Evolutionary conservation across 1,140 invertebrate species (phyloP).

Genomic region (Philopotamus ludificatus): DNA sequence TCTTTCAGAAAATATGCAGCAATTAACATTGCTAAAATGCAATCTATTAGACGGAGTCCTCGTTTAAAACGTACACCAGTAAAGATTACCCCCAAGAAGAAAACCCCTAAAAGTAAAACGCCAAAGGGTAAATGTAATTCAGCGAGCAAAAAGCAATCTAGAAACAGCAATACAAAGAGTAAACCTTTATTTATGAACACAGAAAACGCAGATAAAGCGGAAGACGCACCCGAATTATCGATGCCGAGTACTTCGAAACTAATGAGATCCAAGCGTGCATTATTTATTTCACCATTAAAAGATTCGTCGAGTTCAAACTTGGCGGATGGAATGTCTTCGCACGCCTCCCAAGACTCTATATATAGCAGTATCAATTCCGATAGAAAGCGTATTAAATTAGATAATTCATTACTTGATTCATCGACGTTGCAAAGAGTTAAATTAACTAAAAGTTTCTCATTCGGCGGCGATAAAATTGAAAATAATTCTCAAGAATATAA

Average conservation of each 20-base stretch:
- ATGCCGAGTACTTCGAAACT: conserved; percentile 48
- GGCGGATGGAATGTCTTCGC: neutral
- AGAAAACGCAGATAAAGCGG: conserved; percentile 46
- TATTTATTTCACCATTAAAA: conserved; percentile 57
- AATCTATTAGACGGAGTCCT: conserved; percentile 50
- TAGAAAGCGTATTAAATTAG: conserved; percentile 32
- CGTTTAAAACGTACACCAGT: conserved; percentile 49
- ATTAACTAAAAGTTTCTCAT: conserved; percentile 61
- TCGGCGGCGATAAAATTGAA: conserved; percentile 51
- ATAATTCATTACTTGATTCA: conserved; percentile 54
- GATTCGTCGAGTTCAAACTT: neutral
- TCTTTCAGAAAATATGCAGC: conserved; percentile 49
- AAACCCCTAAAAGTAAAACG: conserved; percentile 51
- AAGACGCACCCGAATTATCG: conserved; percentile 44
- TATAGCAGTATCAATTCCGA: conserved; percentile 13
- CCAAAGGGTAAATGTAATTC: too few species aligned
- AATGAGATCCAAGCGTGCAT: conserved; percentile 58
- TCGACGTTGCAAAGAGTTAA: conserved; percentile 54
- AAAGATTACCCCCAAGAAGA: conserved; percentile 48
- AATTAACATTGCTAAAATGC: conserved; percentile 26
- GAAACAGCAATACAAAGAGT: conserved; percentile 46
- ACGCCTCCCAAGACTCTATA: neutral
- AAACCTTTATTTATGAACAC: conserved; percentile 67
- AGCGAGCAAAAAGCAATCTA: conserved; percentile 56
- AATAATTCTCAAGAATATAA: neutral